Evolutionary conservation across 37 sponge, comb jelly and placozoan species (phyloP), one percentile per base, ranked within the genome.

Genomic region (Lycopodina hypogea): DNA sequence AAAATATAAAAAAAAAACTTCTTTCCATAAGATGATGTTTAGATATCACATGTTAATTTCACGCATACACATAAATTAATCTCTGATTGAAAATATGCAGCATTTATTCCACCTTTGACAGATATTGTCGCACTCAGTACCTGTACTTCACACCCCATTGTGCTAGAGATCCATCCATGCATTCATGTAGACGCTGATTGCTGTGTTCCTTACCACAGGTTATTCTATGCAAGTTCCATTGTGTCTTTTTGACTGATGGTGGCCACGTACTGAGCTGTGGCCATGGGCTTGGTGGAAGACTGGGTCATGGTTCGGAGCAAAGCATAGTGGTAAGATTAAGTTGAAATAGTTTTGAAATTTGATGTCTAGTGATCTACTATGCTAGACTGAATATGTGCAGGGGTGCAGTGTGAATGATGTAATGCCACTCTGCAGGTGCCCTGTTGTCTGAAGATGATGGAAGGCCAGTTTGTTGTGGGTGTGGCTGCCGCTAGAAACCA

Each of bases 201-300:
- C 36, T 42, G 39, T 78, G 62, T 78, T 28, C 52, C 14, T 68
- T 30, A 68, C 40, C 8, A 9, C 32, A 95, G 90, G 92, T 95
- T 41, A 81, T 90, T 17, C 56, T 98, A 65, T 85, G 92, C 76
- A 95, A 98, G 82, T 98, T 93, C 66, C 99, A 98, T 72, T 73
- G 83, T 35, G 84, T 93, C 52, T 87, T 98, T 37, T 73, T 98
- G 63, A 68, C 78, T n/a, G 40, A 81, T 56, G 42, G 42, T 53
- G 99, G 99, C 0, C 42, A 18, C 24, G 96, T 98, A 34, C 81
- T 86, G 71, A 89, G 94, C 24, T 93, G 96, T 93, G 99, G 99
- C 26, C 86, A 88, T 77, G 99, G 99, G 0, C 50, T 68, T 22
- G 99, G 99, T 42, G 96, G 97, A 2, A 76, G 99, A 51, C 88